phyloP scores from a whole-genome alignment of 2,113 vertebrate species.

The Piaya cayana region DNA sequence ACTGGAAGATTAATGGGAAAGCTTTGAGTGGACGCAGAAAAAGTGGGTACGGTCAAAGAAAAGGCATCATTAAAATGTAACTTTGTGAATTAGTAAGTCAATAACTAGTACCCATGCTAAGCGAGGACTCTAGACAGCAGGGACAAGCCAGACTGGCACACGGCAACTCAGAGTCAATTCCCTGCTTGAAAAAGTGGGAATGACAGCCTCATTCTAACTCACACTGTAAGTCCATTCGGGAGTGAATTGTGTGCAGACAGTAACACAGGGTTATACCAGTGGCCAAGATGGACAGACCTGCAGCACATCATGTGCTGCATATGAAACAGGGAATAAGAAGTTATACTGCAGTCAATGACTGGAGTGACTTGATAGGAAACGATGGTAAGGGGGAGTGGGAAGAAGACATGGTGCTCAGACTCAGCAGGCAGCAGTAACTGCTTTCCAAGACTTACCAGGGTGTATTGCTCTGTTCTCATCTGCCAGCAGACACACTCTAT shows the following conservation, averaged over 20 bases:
- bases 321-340: not conserved
- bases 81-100: not conserved
- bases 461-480: not conserved
- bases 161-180: not conserved
- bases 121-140: not conserved
- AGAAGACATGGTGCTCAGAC: not conserved
- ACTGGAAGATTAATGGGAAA: constrained; percentile 57
- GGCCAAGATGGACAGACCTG: not conserved
- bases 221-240: not conserved
- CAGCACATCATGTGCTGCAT: not conserved
- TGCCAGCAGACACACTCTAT: not conserved
- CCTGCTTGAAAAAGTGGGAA: not conserved
- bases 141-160: not conserved
- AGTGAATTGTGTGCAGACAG: not conserved
- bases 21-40: not conserved
- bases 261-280: rapidly evolving
- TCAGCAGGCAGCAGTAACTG: not conserved
- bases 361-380: not conserved
- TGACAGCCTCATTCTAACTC: not conserved
- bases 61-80: rapidly evolving
- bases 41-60: not conserved
- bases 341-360: not conserved
- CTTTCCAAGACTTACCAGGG: not conserved
- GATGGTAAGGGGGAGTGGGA: not conserved
- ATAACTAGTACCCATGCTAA: not conserved